Evolutionary conservation across 2,797 vertebrate species (phyloP).

Genomic region (Dicrostonyx torquatus): DNA sequence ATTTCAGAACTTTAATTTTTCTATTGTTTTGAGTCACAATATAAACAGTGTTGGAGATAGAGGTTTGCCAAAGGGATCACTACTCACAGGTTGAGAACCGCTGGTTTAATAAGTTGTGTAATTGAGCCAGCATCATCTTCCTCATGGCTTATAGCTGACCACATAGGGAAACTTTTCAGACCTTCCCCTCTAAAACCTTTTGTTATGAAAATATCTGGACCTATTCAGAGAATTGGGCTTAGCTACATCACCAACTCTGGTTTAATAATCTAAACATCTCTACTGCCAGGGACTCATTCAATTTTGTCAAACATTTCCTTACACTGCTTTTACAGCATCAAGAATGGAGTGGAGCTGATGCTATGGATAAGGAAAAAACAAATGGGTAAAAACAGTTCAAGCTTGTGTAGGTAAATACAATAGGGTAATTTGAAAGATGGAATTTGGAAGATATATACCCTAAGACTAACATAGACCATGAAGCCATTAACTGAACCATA

Average conservation of each 20-base stretch:
- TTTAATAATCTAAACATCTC: neutral
- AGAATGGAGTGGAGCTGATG: neutral
- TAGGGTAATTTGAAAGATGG: neutral
- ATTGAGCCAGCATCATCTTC: neutral
- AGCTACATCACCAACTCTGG: neutral
- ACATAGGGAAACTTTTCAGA: neutral
- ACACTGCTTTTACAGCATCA: neutral
- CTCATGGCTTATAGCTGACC: neutral
- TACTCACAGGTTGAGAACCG: neutral
- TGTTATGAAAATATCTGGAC: neutral
- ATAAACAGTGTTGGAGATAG: neutral
- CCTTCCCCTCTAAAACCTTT: neutral
- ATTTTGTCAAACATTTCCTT: neutral
- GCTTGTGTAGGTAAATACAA: neutral
- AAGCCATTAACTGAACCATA: slow-evolving; percentile 71
- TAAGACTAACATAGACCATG: slow-evolving; percentile 62
- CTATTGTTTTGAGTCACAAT: neutral
- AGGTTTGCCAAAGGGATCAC: neutral
- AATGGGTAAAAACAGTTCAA: neutral
- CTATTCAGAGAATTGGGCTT: neutral
- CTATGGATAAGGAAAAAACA: neutral
- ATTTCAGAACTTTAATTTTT: neutral
- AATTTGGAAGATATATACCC: neutral
- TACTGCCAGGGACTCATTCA: neutral
- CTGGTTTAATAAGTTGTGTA: neutral